Percentiles rank a stretch among this genome's conserved stretches.
These are phyloP conservation scores for Suricata suricatta DNA, from an alignment of 2,113 vertebrate genomes.

Conservation along the genomic window DNA sequence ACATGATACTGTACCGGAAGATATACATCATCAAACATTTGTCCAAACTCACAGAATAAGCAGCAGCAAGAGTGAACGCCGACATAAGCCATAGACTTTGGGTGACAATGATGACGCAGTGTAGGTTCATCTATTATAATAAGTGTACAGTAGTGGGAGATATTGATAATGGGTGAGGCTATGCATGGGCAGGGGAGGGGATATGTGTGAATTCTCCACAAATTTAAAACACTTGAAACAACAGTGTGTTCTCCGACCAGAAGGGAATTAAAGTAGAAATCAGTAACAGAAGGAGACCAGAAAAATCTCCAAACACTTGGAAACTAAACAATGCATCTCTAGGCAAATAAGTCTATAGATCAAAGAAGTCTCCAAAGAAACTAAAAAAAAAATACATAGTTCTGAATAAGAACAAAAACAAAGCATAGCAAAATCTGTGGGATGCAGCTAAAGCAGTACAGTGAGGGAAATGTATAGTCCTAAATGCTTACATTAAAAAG, in stretches of 20 bases:
- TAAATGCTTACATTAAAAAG: not conserved
- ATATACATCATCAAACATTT: not conserved
- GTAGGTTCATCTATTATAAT: not conserved
- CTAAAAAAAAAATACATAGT: not conserved
- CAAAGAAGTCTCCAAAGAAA: not conserved
- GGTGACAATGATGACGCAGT: not conserved
- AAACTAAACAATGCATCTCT: not conserved
- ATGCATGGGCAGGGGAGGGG: not conserved
- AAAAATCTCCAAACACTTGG: not conserved
- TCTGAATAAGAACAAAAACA: not conserved
- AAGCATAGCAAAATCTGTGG: not conserved
- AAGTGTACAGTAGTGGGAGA: not conserved
- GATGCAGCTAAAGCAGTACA: not conserved
- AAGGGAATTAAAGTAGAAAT: not conserved
- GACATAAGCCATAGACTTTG: not conserved
- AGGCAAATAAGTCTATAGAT: not conserved
- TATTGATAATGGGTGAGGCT: not conserved
- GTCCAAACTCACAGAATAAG: not conserved
- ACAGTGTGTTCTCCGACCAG: not conserved
- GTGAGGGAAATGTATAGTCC: not conserved
- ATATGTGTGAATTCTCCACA: not conserved
- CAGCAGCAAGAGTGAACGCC: not conserved
- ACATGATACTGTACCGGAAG: not conserved
- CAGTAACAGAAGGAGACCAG: not conserved
- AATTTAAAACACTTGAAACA: not conserved